Evolutionary conservation across 2,888 invertebrate genomes (phyloP).

Genomic region (Nymphalis c-album): DNA sequence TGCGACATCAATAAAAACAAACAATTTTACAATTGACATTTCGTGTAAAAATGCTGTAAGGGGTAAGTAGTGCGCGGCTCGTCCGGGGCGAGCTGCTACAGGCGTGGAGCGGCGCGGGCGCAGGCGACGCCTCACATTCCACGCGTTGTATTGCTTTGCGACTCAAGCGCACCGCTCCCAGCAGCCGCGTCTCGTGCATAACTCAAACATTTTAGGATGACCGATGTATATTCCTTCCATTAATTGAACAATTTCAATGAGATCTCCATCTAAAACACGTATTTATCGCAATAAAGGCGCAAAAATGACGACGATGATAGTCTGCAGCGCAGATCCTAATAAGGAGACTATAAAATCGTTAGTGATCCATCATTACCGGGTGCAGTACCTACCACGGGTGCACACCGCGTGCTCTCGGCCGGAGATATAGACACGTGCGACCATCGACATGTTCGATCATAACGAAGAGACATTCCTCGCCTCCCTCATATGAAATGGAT

Average conservation of each 20-base stretch:
- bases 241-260: constrained; percentile 2
- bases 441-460: constrained; percentile 23
- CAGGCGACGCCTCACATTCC: constrained; percentile 16
- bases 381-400: not conserved
- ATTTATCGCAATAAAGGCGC: constrained; percentile 1
- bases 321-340: not conserved
- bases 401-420: not conserved
- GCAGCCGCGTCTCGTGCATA: not conserved
- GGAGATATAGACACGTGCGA: constrained; percentile 5
- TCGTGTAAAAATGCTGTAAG: constrained; percentile 11
- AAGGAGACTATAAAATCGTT: constrained; percentile 1
- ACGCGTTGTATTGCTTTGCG: constrained; percentile 5
- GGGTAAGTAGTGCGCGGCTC: not conserved
- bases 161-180: not conserved
- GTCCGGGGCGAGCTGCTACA: not conserved
- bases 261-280: not conserved
- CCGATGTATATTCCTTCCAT: not conserved
- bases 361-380: not conserved
- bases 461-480: constrained; percentile 32
- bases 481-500: constrained; percentile 35
- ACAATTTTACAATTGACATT: constrained; percentile 12
- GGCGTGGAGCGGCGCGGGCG: constrained; percentile 2
- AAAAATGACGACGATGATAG: not conserved
- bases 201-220: not conserved
- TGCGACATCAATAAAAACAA: not conserved